These are phyloP conservation scores for Chiloscyllium plagiosum DNA, from an alignment of 2,113 vertebrate genomes.

Conservation along the genomic window DNA sequence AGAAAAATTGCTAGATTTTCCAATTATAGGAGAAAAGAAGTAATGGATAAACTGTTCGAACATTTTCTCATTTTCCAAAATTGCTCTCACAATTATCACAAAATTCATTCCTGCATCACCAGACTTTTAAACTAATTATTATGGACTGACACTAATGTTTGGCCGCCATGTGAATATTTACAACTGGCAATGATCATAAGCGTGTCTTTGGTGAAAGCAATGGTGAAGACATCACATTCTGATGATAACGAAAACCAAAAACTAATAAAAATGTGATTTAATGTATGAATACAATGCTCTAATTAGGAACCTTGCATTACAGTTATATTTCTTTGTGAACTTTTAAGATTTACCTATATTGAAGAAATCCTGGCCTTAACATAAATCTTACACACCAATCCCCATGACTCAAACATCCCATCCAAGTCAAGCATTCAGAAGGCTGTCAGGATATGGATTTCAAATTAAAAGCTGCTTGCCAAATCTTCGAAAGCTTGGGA, in stretches of 20 bases:
- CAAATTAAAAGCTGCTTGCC: not conserved
- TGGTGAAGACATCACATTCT: not conserved
- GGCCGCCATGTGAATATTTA: not conserved
- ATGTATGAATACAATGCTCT: not conserved
- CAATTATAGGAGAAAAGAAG: not conserved
- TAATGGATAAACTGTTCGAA: not conserved
- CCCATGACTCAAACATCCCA: not conserved
- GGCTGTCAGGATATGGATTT: not conserved
- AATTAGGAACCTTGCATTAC: not conserved
- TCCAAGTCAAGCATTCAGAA: not conserved
- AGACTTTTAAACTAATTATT: not conserved
- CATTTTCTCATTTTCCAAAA: not conserved
- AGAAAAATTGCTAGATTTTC: not conserved
- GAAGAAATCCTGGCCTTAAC: not conserved
- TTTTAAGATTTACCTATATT: not conserved
- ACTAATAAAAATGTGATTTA: not conserved
- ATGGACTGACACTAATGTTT: not conserved
- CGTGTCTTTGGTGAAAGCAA: not conserved
- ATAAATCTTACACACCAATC: not conserved
- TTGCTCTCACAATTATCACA: not conserved
- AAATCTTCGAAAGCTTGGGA: too few relatives aligned
- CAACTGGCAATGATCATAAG: not conserved
- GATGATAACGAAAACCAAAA: not conserved
- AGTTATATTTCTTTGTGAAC: not conserved
- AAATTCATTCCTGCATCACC: not conserved